phyloP scores from a whole-genome alignment of 2,113 vertebrate genomes.

The Callithrix jacchus region DNA sequence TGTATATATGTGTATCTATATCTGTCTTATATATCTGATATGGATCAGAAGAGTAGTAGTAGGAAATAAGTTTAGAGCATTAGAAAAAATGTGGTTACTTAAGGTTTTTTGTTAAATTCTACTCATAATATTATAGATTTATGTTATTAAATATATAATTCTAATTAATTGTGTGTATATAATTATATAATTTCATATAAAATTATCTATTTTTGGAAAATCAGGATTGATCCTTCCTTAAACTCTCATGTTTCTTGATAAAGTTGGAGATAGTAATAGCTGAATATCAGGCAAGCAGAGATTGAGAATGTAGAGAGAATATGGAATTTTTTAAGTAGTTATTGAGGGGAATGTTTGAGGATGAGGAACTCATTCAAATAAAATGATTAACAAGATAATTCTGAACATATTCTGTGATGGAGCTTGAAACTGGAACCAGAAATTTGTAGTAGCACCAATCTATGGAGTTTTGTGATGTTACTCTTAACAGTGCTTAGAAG shows the following conservation, averaged over 20 bases:
- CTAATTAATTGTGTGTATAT: not conserved
- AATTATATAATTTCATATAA: not conserved
- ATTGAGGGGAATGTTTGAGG: not conserved
- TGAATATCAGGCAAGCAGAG: not conserved
- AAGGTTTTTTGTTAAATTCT: too few species aligned
- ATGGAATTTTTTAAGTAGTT: not conserved
- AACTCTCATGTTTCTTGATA: not conserved
- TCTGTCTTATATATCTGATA: too few species aligned
- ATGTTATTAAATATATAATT: too few species aligned
- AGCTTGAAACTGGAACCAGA: not conserved
- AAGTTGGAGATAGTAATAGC: not conserved
- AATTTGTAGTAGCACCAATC: not conserved
- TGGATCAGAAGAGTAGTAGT: too few species aligned
- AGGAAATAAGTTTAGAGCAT: too few species aligned
- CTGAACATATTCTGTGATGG: not conserved
- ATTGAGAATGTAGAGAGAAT: not conserved
- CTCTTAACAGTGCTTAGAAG: not conserved
- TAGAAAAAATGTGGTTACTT: too few species aligned
- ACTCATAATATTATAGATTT: too few species aligned
- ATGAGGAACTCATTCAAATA: not conserved
- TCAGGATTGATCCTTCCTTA: not conserved
- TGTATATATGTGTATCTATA: too few species aligned
- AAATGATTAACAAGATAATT: not conserved
- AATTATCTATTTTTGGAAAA: not conserved
- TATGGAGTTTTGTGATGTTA: conserved; percentile 8